Evolutionary conservation across 2,113 vertebrate species (phyloP).

Genomic region (Tachycineta bicolor): DNA sequence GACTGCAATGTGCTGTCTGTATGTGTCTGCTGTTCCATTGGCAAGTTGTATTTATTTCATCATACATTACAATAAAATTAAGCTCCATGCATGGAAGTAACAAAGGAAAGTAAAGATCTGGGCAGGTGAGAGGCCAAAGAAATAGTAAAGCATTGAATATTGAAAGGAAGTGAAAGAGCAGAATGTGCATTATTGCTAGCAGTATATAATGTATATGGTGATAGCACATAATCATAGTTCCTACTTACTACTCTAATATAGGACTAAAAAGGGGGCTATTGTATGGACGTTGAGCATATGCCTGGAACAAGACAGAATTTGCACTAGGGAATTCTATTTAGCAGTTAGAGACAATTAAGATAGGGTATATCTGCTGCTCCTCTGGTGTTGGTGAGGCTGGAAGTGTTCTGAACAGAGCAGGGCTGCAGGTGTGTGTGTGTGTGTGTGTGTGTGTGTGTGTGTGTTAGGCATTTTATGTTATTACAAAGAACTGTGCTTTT

Average conservation of each 20-base stretch:
- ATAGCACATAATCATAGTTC: background rate
- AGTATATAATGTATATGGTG: background rate
- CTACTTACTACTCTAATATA: background rate
- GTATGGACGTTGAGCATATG: background rate
- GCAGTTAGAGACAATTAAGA: background rate
- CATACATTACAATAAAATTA: background rate
- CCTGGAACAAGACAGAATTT: background rate
- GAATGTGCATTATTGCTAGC: background rate
- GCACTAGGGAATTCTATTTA: background rate
- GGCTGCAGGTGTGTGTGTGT: background rate
- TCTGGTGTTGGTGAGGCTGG: accelerated
- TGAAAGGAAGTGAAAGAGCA: background rate
- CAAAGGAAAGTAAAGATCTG: background rate
- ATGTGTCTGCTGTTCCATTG: background rate
- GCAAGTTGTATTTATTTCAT: background rate
- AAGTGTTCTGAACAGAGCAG: background rate
- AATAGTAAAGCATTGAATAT: background rate
- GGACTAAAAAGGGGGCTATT: accelerated
- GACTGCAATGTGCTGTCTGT: background rate
- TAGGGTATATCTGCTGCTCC: background rate
- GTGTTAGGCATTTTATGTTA: background rate
- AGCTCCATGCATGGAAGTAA: accelerated
- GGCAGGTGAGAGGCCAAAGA: background rate
- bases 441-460: too few species aligned
- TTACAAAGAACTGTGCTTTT: background rate